Evolutionary conservation across 2,113 vertebrate genomes (phyloP), one percentile per base, ranked within the genome.

Genomic region (Macroglossus sobrinus): DNA sequence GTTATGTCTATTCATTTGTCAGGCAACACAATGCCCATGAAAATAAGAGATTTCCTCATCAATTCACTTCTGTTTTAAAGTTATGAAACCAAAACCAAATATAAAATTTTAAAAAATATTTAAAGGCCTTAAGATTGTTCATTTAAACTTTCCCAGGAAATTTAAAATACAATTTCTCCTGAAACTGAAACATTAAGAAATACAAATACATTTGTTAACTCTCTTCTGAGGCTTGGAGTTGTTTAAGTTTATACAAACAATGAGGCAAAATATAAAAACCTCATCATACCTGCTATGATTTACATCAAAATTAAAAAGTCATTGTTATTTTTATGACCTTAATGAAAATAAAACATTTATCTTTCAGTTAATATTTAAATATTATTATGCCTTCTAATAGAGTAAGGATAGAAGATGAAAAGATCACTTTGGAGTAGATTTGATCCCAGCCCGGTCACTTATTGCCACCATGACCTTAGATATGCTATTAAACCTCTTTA

Each of bases 171-270:
- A 71, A 76, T 85, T 95, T 45, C 59, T 26, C 30, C 43, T 28
- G 21, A 81, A 96, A 88, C 38, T 79, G 15, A 96, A 96, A 95
- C 96, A 59, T 93, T 91, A 85, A 50, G 28, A 93, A 89, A 85
- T 47, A 93, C 7, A 19, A 94, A 88, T 30, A 84, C 43, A 76
- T 45, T 74, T 89, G 33, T 53, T 45, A 96, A 85, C 15, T 72
- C 57, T 94, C 61, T 50, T 86, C 38, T 66, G 40, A 75, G 33
- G n/a, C 68, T 45, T 33, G 7, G 59, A 45, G 43, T 38, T 93
- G 24, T 35, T 80, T 59, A 91, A 87, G 71, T 55, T 96, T 28
- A 96, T 19, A 95, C 11, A 91, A 80, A 96, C 38, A 93, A 86
- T 87, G 50, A 69, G 21, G n/a, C 13, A 95, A 66, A 97, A 76